Base-by-base conservation (phyloP, 2,113 vertebrate genomes). In the Cygnus atratus region DNA sequence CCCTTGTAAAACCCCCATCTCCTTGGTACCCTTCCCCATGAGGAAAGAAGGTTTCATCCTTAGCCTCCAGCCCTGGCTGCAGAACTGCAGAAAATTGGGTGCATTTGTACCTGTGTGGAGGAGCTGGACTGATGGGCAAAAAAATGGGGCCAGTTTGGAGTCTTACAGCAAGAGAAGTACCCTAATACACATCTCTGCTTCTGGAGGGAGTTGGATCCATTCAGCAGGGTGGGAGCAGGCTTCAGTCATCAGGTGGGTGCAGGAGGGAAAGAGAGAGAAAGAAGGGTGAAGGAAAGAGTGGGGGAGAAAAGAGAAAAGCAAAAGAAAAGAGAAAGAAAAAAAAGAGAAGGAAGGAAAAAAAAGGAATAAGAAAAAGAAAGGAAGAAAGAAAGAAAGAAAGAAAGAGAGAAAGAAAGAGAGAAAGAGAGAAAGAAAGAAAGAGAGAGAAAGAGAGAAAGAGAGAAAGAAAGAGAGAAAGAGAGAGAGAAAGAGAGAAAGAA, bases 361-460 rank as follows among this genome's bases (percentile, higher is more conserved):
- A 1, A 39, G 0, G 12, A 9, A 7, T 11, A 3, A 25, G 21
- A 2, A 24, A 29, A 9, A 10, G 2, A 13, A 25, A 7, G 43
- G 39, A 7, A 6, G 10, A 5, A 3, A 62, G 9, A 22, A 10
- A 11, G 48, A 6, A 11, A 18, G 4, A 22, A 2, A 5, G 6
- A 3, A n/a, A 4, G 22, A 12, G 37, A 0, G 3, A n/a, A 10
- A 33, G 31, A 2, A 46, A 6, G 14, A 11, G 14, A 2, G 6
- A 25, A 13, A 31, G 6, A 6, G n/a, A 21, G 15, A 13, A 22
- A 19, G 12, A 3, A 19, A 4, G 35, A 12, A 31, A 8, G 41
- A 5, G 39, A 8, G 7, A 2, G 5, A 24, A 14, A 55, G 20
- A 41, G 4, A 13, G 9, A 2, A 10, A 2, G 3, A 12, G 4